Evolutionary conservation across 2,113 vertebrate species (phyloP).

Genomic region (Pomatostomus ruficeps): DNA sequence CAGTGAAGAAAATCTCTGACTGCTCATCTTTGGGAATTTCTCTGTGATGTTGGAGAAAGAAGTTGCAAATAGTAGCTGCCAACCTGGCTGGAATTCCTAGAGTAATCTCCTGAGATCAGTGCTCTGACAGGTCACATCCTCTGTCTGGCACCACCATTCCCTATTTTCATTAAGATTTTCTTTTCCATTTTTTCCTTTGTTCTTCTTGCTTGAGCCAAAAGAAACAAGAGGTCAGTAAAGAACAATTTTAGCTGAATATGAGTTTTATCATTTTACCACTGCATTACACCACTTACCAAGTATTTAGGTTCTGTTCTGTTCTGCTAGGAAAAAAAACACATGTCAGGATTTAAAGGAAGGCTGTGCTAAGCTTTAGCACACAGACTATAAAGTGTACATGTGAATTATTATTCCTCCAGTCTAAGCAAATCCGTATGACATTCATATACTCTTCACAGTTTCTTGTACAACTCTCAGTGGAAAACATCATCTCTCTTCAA

Average conservation of each 20-base stretch:
- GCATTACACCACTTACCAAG: conserved; percentile 63
- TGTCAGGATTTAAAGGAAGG: conserved; percentile 40
- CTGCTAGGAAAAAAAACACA: conserved; percentile 54
- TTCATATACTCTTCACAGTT: conserved; percentile 1
- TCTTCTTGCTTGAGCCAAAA: conserved; percentile 55
- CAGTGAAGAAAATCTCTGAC: conserved; percentile 18
- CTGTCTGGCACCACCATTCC: conserved; percentile 32
- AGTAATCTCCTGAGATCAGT: conserved; percentile 57
- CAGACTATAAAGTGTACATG: conserved; percentile 28
- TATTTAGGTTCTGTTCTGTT: conserved; percentile 61
- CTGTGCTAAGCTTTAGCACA: conserved; percentile 36
- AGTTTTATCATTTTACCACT: conserved; percentile 64
- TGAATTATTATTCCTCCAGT: conserved; percentile 46
- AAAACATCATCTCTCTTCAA: not conserved
- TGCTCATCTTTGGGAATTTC: conserved; percentile 14
- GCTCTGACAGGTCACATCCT: conserved; percentile 69
- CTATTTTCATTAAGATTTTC: conserved; percentile 57
- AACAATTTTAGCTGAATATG: conserved; percentile 59
- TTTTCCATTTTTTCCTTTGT: conserved; percentile 47
- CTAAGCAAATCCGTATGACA: conserved; percentile 49
- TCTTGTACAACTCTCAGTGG: not conserved
- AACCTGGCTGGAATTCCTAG: conserved; percentile 51
- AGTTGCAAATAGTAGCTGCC: conserved; percentile 62
- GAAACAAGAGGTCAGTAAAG: conserved; percentile 62
- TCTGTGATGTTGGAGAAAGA: conserved; percentile 42